Evolutionary conservation across 2,113 vertebrate genomes (phyloP), one percentile per base, ranked within the genome.

Genomic region (Athene noctua): DNA sequence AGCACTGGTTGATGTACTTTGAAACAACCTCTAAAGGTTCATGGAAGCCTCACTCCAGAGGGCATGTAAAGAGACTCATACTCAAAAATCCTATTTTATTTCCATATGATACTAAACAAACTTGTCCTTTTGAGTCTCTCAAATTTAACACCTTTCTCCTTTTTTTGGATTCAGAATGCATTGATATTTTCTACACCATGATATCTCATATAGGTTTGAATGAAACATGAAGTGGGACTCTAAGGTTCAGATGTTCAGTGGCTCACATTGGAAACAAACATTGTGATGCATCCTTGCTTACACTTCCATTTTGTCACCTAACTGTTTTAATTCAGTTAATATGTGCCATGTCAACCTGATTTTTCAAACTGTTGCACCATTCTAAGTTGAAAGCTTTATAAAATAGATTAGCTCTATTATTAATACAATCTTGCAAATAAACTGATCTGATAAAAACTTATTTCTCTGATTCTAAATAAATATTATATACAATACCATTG

Each of bases 271-370:
- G 27, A 92, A 46, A 49, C 20, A 67, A 54, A 32, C 5, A 21
- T 11, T 19, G 12, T 8, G 36, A 52, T 30, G 58, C 72, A 8
- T 16, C 34, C 30, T 13, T 36, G n/a, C 19, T 46, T 54, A 68
- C 5, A n/a, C 8, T 72, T 80, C 22, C 4, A 5, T 49, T 86
- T 44, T 79, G 36, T 19, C 40, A 80, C 13, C 40, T 42, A 40
- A 13, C 27, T 44, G 12, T 63, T 82, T 82, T 46, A 52, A n/a
- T 30, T 61, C 6, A 42, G 80, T 75, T 57, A 54, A 6, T 40
- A 40, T 1, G 0, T 29, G 8, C 25, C 16, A 13, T 0, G 2
- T 54, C 51, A 70, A 54, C 15, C 66, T 70, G 10, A 46, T 21
- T 86, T 77, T 79, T 78, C 34, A 74, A 59, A 67, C 17, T 66